Evolutionary conservation across 2,113 vertebrate genomes (phyloP), one percentile per base, ranked within the genome.

Genomic region (Saguinus midas): DNA sequence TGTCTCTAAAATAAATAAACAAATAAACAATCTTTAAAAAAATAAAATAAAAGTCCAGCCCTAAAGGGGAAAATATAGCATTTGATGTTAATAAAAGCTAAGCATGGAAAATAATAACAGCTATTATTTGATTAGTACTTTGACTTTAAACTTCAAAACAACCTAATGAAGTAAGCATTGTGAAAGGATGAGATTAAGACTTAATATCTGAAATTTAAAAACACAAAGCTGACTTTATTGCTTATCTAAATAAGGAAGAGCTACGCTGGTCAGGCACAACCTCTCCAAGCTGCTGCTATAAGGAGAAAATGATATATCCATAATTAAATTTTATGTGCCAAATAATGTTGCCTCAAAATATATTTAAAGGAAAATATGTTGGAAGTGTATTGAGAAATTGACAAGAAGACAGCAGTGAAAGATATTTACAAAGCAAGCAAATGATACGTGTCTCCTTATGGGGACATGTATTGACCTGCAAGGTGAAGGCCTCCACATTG

Each of bases 61-160:
- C 25, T n/a, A 2, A 66, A 86, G 52, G 20, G 12, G 6, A 3
- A 75, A 92, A 17, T 7, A 96, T 37, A 1, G 20, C 21, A 21
- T 64, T 29, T 76, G 68, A 72, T 58, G 57, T 8, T 85, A 18
- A 96, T 37, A 61, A 91, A 92, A 86, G 16, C 61, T 45, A 72
- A 85, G 20, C 17, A 48, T 91, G 18, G 21, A 52, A 94, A 85
- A 91, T 12, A 88, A 86, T 29, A 89, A 76, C 37, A 86, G 35
- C 9, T 64, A 90, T 70, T 73, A 89, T 79, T 94, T 70, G 61
- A 58, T 96, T 91, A 84, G 18, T 82, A 16, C 37, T 89, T 97
- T 95, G 17, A 58, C 57, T 50, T 84, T 95, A 92, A 86, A 8
- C 35, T 87, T 86, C 68, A 95, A 37, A 92, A 92, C 17, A 95